A percentile compares a stretch with the other conserved stretches of the same genome.
These are phyloP conservation scores for Pseudonaja textilis DNA, from an alignment of 2,113 vertebrate genomes.

Conservation along the genomic window DNA sequence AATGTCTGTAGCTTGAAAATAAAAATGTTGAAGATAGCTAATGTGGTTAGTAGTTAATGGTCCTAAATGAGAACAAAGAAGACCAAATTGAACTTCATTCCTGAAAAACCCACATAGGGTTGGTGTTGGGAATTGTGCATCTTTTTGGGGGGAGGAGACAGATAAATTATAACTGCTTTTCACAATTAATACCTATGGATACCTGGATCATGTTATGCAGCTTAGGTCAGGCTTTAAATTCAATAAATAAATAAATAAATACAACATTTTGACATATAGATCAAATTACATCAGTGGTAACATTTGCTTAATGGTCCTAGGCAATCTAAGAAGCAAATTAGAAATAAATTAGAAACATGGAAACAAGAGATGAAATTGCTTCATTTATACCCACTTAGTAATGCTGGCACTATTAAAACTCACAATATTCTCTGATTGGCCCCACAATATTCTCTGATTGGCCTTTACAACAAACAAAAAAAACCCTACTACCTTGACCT, in stretches of 20 bases:
- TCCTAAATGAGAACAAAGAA: background rate
- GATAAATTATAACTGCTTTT: background rate
- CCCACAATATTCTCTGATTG: background rate
- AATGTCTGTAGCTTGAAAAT: background rate
- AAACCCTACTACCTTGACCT: background rate
- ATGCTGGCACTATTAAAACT: no score
- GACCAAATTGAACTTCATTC: background rate
- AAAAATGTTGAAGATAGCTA: background rate
- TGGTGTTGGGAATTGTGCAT: background rate
- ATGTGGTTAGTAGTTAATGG: background rate
- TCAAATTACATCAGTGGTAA: background rate
- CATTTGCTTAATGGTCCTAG: background rate
- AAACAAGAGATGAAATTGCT: background rate
- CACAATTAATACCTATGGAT: background rate
- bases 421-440: background rate
- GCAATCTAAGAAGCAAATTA: background rate
- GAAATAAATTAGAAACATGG: background rate
- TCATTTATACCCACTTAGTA: background rate
- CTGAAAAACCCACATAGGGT: background rate
- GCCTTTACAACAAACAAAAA: background rate
- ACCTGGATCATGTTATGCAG: background rate
- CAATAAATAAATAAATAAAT: background rate
- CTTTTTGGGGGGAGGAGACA: accelerated
- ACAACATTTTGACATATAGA: background rate
- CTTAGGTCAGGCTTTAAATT: background rate